Evolutionary conservation across 1,140 invertebrate species (phyloP).

Genomic region (Panulirus ornatus): DNA sequence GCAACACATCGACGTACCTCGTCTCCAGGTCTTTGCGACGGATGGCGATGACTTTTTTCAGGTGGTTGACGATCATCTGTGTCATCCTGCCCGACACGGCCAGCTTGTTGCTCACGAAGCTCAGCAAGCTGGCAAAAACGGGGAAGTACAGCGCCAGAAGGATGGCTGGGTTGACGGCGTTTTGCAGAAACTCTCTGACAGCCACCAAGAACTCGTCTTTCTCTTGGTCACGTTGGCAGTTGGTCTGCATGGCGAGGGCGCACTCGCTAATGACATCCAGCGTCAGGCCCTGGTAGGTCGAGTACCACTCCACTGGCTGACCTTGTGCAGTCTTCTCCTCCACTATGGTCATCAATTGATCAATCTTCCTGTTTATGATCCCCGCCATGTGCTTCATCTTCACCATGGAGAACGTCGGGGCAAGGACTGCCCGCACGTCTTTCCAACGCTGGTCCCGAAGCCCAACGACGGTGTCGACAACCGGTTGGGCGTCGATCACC

Average conservation of each 20-base stretch:
- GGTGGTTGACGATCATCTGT: slow-evolving; percentile 76
- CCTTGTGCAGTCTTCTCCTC: slow-evolving; percentile 36
- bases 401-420: slow-evolving; percentile 80
- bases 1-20: slow-evolving; percentile 71
- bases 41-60: slow-evolving; percentile 76
- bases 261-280: slow-evolving; percentile 80
- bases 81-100: slow-evolving; percentile 77
- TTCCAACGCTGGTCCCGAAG: slow-evolving; percentile 79
- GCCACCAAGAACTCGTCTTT: slow-evolving; percentile 77
- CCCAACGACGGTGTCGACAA: slow-evolving; percentile 77
- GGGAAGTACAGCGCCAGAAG: slow-evolving; percentile 77
- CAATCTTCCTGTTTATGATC: slow-evolving; percentile 77
- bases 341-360: slow-evolving; percentile 76
- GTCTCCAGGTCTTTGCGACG: slow-evolving; percentile 71
- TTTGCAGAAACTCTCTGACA: slow-evolving; percentile 77
- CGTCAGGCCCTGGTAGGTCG: slow-evolving; percentile 78
- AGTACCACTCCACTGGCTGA: slow-evolving; percentile 76
- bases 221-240: slow-evolving; percentile 78
- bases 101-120: slow-evolving; percentile 76
- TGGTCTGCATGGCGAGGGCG: slow-evolving; percentile 79
- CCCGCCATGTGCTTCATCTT: slow-evolving; percentile 80
- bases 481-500: slow-evolving; percentile 76
- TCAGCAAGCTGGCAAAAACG: slow-evolving; percentile 75
- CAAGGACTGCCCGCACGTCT: slow-evolving; percentile 79
- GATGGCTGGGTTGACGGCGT: slow-evolving; percentile 77